Conservation (phyloP, 2,113 vertebrate genomes). For the Sylvietta virens region DNA sequence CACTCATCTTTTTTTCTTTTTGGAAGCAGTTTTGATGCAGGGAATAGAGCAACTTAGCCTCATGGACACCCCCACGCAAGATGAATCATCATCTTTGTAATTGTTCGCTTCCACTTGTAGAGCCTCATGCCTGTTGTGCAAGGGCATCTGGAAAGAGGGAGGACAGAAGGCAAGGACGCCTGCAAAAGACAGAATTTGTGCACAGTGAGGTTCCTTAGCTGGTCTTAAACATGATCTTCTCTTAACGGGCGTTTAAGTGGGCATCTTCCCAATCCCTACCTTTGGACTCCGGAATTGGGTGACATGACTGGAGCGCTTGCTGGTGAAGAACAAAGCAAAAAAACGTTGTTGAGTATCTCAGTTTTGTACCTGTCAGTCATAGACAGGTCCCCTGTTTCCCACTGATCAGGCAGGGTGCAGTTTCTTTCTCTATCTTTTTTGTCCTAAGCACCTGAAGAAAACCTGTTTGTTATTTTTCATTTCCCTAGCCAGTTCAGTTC, state of each 20-base stretch:
- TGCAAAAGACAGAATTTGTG: not conserved
- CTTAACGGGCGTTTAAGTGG: not conserved
- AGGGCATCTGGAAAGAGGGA: not conserved
- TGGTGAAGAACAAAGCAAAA: not conserved
- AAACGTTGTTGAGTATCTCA: not conserved
- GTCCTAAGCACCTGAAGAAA: not conserved
- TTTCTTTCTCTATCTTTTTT: not conserved
- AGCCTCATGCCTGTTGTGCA: not conserved
- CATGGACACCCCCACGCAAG: not conserved
- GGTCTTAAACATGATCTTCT: not conserved
- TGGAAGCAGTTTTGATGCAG: not conserved
- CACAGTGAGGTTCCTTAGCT: not conserved
- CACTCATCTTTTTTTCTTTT: not conserved
- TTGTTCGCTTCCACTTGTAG: not conserved
- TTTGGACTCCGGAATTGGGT: not conserved
- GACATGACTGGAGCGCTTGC: not conserved
- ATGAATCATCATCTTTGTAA: not conserved
- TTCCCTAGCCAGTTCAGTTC: not conserved
- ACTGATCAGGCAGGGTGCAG: not conserved
- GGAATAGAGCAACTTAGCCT: not conserved
- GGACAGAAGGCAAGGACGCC: not conserved
- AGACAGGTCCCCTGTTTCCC: not conserved
- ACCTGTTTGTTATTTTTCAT: not conserved
- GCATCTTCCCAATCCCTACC: not conserved
- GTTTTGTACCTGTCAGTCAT: fast-evolving